Percentiles rank a stretch among this genome's conserved stretches.
phyloP scores from a whole-genome alignment of 2,797 vertebrate species.

The Amblyraja radiata region DNA sequence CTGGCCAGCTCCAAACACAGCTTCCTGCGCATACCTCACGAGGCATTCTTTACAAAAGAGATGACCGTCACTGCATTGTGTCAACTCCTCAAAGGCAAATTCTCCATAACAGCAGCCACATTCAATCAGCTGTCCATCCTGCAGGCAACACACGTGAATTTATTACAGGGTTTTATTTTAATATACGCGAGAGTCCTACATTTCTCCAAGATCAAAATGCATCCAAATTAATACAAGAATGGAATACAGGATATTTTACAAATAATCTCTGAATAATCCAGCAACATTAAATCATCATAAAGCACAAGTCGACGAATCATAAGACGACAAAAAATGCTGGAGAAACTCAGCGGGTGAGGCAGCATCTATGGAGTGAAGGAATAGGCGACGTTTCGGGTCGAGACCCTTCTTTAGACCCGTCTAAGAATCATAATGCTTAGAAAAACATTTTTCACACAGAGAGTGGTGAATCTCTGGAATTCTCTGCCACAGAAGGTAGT shows the following conservation, averaged over 20 bases:
- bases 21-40: slow-evolving; percentile 93
- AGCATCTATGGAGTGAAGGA: too few relatives aligned
- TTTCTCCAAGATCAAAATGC: background rate
- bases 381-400: too few relatives aligned
- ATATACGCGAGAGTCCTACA: background rate
- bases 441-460: too few relatives aligned
- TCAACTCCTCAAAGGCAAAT: slow-evolving; percentile 92
- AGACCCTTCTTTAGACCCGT: too few relatives aligned
- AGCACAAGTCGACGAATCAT: background rate
- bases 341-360: too few relatives aligned
- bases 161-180: background rate
- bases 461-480: too few relatives aligned
- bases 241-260: background rate
- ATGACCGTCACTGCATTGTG: slow-evolving; percentile 90
- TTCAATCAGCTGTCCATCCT: slow-evolving; percentile 96
- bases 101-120: slow-evolving; percentile 92
- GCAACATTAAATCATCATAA: background rate
- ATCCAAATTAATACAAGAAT: background rate
- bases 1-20: slow-evolving; percentile 88
- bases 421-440: background rate
- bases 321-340: too few relatives aligned
- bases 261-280: background rate
- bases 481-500: too few relatives aligned
- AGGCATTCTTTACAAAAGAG: slow-evolving; percentile 97
- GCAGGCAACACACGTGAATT: slow-evolving; percentile 39